phyloP scores from a whole-genome alignment of 2,888 invertebrate species.

The Tridacna gigas region DNA sequence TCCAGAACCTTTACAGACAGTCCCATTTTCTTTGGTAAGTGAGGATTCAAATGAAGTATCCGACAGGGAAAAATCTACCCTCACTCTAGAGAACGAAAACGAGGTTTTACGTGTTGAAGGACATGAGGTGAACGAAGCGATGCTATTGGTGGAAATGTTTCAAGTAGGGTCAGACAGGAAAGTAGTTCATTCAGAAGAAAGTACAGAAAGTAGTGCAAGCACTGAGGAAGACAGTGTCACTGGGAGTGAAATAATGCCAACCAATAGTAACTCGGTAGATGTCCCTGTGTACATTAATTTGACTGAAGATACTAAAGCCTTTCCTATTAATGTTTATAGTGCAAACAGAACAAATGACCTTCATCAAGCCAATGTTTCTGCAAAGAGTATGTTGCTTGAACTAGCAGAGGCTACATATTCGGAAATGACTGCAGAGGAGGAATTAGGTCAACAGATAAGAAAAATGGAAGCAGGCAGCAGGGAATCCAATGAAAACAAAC shows the following conservation, averaged over 20 bases:
- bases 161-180: neutral
- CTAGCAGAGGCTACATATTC: conserved; percentile 1
- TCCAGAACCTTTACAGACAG: neutral
- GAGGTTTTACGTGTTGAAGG: neutral
- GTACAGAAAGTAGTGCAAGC: neutral
- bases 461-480: neutral
- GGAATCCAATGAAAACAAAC: neutral
- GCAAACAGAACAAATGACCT: too few species aligned
- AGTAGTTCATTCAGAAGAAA: neutral
- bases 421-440: conserved; percentile 5
- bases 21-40: neutral
- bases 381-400: conserved; percentile 4
- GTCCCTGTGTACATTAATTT: neutral
- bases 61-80: neutral
- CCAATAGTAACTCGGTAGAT: too few species aligned
- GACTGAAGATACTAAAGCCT: neutral
- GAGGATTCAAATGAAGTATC: neutral
- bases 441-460: neutral
- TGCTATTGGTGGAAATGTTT: neutral
- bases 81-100: too few species aligned
- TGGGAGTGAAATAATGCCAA: too few species aligned
- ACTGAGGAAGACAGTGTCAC: neutral
- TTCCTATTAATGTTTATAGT: neutral
- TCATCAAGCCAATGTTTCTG: neutral
- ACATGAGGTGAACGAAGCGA: neutral